Base-by-base conservation (phyloP, 1,140 invertebrate species). In the Tetragonula clypearis region DNA sequence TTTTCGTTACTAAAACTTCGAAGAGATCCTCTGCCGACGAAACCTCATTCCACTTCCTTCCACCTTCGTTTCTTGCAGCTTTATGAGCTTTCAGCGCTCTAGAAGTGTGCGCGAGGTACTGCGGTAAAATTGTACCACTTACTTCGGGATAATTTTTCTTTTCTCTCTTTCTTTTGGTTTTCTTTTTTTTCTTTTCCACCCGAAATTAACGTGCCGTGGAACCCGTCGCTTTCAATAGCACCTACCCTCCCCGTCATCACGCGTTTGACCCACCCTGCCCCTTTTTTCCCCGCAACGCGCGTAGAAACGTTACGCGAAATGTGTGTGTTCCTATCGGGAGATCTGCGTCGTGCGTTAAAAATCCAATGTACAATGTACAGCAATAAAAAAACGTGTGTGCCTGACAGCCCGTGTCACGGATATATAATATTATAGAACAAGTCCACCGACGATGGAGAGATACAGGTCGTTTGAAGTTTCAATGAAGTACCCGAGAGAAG, bases 111-210 rank as follows among this genome's bases (percentile, higher is more conserved):
- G n/a, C 66, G 55, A 56, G 53, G 26, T 76, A 55, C 49, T 79
- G 71, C 8, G 41, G 26, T 82, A 58, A 74, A 76, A 90, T 87
- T 89, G 85, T 90, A 90, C 88, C 85, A 89, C 88, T 90, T 89
- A 90, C 82, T 73, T 85, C n/a, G 56, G 17, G 62, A 75, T 73
- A 76, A 49, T 9, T 49, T 49, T 9, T 49, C 41, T 49, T 41
- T 8, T 3, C 41, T 41, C 8, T 41, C 41, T 41, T 5, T 41
- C 35, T 41, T 41, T 41, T 6, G 6, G 35, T 49, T 49, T 41
- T 41, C 41, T 41, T 41, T 8, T 8, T 3, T 35, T 35, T 82
- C n/a, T 53, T 53, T 17, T 73, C 35, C 81, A 74, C 19, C 62
- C 21, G n/a, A 12, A 58, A 55, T 62, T 41, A 68, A 83, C 19